Base-by-base conservation (phyloP, 2,797 vertebrate species). In the Mastacembelus armatus region DNA sequence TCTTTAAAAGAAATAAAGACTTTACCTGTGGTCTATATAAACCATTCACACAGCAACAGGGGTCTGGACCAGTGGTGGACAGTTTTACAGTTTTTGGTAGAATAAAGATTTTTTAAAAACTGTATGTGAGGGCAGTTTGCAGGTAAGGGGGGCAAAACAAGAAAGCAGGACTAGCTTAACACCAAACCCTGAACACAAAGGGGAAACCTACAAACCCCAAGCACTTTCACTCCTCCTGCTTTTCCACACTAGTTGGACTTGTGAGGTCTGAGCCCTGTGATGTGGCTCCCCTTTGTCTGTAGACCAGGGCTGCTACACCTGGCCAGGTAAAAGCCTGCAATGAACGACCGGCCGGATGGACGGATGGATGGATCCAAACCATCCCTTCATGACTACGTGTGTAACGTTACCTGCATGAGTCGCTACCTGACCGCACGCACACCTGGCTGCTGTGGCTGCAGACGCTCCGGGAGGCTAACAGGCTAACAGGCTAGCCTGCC, bases 401-500 rank as follows among this genome's bases (percentile, higher is more conserved):
- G 22, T 38, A 35, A 33, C 33, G 11, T 15, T 5, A 32, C 39
- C 15, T 39, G 43, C 19, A 38, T 58, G 78, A 65, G 22, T 71
- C 65, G 45, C 16, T 24, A 14, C 26, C 16, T 18, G 38, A 35
- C 27, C 27, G 15, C 47, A 9, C 30, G 55, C 66, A 76, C 30
- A 75, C 65, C 61, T 74, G 57, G 39, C 33, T 30, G 42, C 57
- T 21, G 12, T 24, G n/a, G 56, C 47, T 63, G 27, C 58, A 29
- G 36, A 74, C 5, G 57, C 65, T 54, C 54, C 39, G 9, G 18
- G 21, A 57, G 43, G 85, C 84, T 86, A 85, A 43, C 58, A 29
- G 27, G 88, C 88, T 88, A 90, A 52, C 81, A 57, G 21, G 73
- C 74, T 86, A 87, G 85, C 87, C 71, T 66, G 45, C 71, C 71